Evolutionary conservation across 1,140 invertebrate species (phyloP).

Genomic region (Conus betulinus): DNA sequence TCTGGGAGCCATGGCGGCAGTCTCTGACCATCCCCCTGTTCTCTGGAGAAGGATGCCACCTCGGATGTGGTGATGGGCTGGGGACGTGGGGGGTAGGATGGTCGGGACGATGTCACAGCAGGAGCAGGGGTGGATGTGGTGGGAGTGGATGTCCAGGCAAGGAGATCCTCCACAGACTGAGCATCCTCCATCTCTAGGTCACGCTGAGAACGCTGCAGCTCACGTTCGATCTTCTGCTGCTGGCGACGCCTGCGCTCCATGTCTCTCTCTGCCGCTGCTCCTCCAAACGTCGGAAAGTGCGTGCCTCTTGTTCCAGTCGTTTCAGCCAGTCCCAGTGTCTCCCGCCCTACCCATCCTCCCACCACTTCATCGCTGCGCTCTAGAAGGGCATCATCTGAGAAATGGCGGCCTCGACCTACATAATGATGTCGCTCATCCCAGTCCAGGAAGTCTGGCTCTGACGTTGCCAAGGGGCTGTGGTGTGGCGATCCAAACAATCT

Average conservation of each 20-base stretch:
- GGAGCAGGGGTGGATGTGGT: not conserved
- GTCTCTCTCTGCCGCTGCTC: slow-evolving; percentile 62
- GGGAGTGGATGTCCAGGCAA: slow-evolving; percentile 47
- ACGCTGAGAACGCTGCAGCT: slow-evolving; percentile 80
- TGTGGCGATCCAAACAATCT: slow-evolving; percentile 41
- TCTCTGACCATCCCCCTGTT: not conserved
- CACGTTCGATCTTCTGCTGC: slow-evolving; percentile 79
- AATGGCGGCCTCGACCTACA: slow-evolving; percentile 50
- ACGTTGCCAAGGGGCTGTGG: slow-evolving; percentile 31
- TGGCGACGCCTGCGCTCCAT: slow-evolving; percentile 78
- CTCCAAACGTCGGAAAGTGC: slow-evolving; percentile 60
- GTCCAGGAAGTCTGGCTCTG: slow-evolving; percentile 57
- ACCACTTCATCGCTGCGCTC: slow-evolving; percentile 68
- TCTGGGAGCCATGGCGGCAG: not conserved
- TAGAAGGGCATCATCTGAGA: slow-evolving; percentile 65
- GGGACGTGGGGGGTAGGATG: slow-evolving; percentile 18
- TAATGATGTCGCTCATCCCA: slow-evolving; percentile 46
- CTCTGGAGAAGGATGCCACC: not conserved
- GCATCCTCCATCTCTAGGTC: slow-evolving; percentile 82
- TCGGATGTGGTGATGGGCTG: slow-evolving; percentile 4
- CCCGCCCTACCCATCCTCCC: slow-evolving; percentile 48
- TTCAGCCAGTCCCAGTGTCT: slow-evolving; percentile 61
- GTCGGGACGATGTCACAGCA: not conserved
- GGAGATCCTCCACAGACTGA: slow-evolving; percentile 68
- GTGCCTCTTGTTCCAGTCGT: slow-evolving; percentile 64